Evolutionary conservation across 2,888 invertebrate species (phyloP).

Genomic region (Creontiades dilutus): DNA sequence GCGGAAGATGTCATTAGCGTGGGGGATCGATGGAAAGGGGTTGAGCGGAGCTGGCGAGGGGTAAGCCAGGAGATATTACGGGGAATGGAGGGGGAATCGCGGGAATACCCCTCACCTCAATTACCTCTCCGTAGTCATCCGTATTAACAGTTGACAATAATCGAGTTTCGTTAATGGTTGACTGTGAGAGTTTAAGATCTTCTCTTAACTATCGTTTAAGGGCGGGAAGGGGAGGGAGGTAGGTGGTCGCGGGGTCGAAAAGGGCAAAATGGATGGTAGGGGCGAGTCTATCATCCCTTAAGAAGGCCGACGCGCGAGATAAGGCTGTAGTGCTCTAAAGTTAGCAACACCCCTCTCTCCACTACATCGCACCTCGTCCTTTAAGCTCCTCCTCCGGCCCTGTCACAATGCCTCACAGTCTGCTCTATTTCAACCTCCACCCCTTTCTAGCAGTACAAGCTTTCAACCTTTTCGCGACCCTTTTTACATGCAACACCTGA

Average conservation of each 20-base stretch:
- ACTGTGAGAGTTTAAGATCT: constrained; percentile 65
- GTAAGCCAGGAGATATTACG: not conserved
- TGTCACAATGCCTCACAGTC: constrained; percentile 13
- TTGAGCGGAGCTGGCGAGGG: not conserved
- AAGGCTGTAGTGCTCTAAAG: constrained; percentile 68
- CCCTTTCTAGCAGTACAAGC: constrained; percentile 26
- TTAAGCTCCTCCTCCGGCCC: too few relatives aligned
- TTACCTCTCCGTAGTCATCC: not conserved
- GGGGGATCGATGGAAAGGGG: constrained; percentile 13
- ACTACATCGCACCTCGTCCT: too few relatives aligned
- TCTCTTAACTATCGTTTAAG: constrained; percentile 63
- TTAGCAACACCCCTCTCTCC: constrained; percentile 24
- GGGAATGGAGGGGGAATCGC: not conserved
- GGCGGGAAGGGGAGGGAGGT: not conserved
- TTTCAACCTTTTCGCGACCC: constrained; percentile 52
- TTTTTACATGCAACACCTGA: constrained; percentile 52
- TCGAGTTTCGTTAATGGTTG: constrained; percentile 69
- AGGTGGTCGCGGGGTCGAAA: constrained; percentile 17
- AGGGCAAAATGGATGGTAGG: constrained; percentile 24
- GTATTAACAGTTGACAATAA: constrained; percentile 64
- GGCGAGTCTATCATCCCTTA: constrained; percentile 29
- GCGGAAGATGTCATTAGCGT: constrained; percentile 61
- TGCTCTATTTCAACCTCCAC: not conserved
- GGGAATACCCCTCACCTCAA: not conserved
- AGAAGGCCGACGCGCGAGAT: constrained; percentile 55